These are phyloP conservation scores for Telenomus remus DNA, from an alignment of 1,140 invertebrate species.

Conservation along the genomic window DNA sequence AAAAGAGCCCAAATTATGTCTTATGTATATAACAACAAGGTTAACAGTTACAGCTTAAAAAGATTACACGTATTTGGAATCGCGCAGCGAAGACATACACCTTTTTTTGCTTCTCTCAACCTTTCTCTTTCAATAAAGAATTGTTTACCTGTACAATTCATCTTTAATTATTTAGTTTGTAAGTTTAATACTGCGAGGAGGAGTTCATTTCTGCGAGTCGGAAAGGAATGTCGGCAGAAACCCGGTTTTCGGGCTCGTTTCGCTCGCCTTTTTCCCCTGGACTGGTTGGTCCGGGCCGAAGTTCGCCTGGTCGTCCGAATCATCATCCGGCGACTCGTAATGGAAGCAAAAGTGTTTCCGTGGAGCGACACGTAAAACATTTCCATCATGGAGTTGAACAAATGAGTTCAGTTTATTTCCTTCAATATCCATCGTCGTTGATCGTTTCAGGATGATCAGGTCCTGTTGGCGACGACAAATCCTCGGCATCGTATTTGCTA, in stretches of 20 bases:
- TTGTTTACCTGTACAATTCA: conserved; percentile 22
- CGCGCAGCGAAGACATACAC: conserved; percentile 55
- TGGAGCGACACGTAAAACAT: conserved; percentile 12
- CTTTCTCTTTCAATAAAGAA: not conserved
- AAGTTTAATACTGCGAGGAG: conserved; percentile 49
- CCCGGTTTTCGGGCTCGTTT: conserved; percentile 15
- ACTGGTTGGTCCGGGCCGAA: not conserved
- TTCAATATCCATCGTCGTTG: conserved; percentile 68
- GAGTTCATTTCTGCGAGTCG: conserved; percentile 43
- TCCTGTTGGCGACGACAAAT: conserved; percentile 68
- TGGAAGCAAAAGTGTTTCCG: conserved; percentile 33
- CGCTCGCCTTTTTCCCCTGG: not conserved
- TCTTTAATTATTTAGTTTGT: no score
- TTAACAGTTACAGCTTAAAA: conserved; percentile 74
- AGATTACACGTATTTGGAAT: conserved; percentile 74
- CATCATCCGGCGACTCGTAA: conserved; percentile 24
- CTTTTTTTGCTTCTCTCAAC: conserved; percentile 4
- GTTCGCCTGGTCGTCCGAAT: conserved; percentile 9
- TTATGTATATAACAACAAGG: conserved; percentile 77
- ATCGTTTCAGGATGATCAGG: conserved; percentile 66
- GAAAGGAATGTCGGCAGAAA: conserved; percentile 34
- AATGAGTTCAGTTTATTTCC: conserved; percentile 4
- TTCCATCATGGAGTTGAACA: conserved; percentile 47
- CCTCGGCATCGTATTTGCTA: conserved; percentile 71
- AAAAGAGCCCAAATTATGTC: conserved; percentile 59